Evolutionary conservation across 2,888 invertebrate species (phyloP), one percentile per base, ranked within the genome.

Genomic region (Andrena praecox): DNA sequence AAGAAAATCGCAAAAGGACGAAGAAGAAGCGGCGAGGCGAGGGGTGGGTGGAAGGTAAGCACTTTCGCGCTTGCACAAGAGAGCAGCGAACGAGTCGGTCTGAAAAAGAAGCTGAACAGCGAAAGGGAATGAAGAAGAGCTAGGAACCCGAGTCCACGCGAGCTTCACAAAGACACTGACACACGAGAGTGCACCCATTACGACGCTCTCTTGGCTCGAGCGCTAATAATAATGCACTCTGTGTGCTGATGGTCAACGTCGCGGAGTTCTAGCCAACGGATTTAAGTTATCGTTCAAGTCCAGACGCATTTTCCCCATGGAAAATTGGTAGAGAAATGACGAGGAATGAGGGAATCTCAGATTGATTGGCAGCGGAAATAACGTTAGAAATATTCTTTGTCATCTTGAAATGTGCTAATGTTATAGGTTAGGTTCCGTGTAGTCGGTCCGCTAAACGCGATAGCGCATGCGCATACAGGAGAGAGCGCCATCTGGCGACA

Each of bases 181-280:
- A 66, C 42, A 20, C 62, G 66, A 62, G 67, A 62, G 68, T 69
- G 62, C 48, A 64, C 60, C 73, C 62, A 80, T 80, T 77, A 77
- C 70, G 59, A 10, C 80, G 63, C 70, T 83, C 73, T 59, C 50
- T 63, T 50, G 35, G 27, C 56, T 59, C 77, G 27, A 52, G 74
- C 42, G 59, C 76, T 64, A 71, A 84, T 77, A 82, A 79, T 67
- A 74, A 77, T 66, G 79, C 73, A 71, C 71, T 62, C 33, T 33
- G 54, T 10, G 48, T 16, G 20, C 54, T 48, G 64, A 75, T 64
- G 76, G 42, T 33, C 72, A 56, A 20, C 27, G 59, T 77, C 52
- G 70, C 10, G 20, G 33, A 33, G 56, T 33, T 69, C 69, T 6
- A 52, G 12, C 50, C 35, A 29, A 33, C 48, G 54, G 50, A 64